Conservation (phyloP, 1,140 invertebrate species). For the Scaptomyza hsui region DNA sequence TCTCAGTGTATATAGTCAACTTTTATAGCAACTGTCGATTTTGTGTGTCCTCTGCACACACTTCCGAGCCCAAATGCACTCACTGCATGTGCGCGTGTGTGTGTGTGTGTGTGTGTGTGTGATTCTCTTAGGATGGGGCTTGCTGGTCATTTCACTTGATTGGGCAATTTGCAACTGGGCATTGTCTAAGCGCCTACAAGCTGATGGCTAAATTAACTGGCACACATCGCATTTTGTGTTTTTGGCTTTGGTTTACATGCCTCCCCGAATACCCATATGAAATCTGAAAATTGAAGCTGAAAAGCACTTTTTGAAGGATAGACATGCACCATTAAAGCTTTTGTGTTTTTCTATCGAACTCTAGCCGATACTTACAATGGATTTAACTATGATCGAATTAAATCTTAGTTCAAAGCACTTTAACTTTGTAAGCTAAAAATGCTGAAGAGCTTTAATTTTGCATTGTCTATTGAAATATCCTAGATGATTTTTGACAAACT, state of each 20-base stretch:
- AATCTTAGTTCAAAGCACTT: no score
- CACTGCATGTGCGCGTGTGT: neutral
- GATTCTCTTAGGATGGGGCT: constrained; percentile 35
- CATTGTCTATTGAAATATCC: no score
- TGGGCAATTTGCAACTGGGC: constrained; percentile 60
- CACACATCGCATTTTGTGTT: constrained; percentile 54
- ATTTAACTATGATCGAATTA: no score
- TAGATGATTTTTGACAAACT: no score
- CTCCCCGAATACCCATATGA: constrained; percentile 18
- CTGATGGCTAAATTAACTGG: constrained; percentile 74
- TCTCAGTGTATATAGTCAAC: constrained; percentile 39
- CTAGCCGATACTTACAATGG: neutral
- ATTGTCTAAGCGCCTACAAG: constrained; percentile 63
- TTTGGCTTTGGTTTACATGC: constrained; percentile 27
- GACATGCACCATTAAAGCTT: neutral
- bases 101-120: constrained; percentile 10
- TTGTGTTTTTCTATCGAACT: neutral
- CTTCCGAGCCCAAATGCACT: constrained; percentile 9
- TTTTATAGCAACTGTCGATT: constrained; percentile 71
- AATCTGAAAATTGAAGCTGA: constrained; percentile 31
- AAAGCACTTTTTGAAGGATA: neutral
- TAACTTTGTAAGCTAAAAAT: no score
- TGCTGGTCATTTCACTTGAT: constrained; percentile 70
- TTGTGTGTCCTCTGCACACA: constrained; percentile 31
- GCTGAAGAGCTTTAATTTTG: no score